Conservation (phyloP, 1,140 invertebrate species). For the Melipona quadrifasciata region DNA sequence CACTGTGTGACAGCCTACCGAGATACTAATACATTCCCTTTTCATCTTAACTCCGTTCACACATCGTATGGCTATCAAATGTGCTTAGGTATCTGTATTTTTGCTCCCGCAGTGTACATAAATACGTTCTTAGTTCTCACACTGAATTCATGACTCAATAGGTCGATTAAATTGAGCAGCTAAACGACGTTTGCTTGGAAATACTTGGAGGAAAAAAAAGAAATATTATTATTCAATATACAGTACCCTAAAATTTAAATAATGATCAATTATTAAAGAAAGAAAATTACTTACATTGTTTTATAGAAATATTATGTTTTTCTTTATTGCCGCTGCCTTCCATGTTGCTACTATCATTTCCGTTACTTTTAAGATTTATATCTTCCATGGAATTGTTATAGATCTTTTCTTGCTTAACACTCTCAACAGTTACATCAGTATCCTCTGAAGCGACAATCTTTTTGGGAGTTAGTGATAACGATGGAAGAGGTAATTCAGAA, state of each 20-base stretch:
- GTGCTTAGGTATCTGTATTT: not conserved
- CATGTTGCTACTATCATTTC: conserved; percentile 27
- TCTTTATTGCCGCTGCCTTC: conserved; percentile 59
- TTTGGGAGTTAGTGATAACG: conserved; percentile 75
- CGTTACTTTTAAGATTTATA: conserved; percentile 21
- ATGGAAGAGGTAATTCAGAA: conserved; percentile 78
- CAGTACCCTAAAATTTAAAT: not conserved
- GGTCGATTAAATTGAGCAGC: conserved; percentile 80
- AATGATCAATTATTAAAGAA: not conserved
- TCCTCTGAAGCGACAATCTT: conserved; percentile 56
- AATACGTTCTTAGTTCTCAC: not conserved
- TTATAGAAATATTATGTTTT: conserved; percentile 71
- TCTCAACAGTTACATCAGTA: not conserved
- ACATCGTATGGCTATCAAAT: not conserved
- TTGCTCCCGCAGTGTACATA: not conserved
- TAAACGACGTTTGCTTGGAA: conserved; percentile 76
- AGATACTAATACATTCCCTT: conserved; percentile 36
- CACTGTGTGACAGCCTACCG: conserved; percentile 46
- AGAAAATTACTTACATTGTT: conserved; percentile 68
- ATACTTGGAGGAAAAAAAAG: conserved; percentile 59
- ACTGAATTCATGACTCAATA: conserved; percentile 70
- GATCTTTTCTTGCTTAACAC: conserved; percentile 21
- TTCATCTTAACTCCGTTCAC: conserved; percentile 13
- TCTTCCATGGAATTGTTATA: not conserved
- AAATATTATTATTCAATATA: conserved; percentile 9